These are phyloP conservation scores for Mormyrops boulengeri DNA, from an alignment of 2,797 vertebrate species.

Conservation along the genomic window DNA sequence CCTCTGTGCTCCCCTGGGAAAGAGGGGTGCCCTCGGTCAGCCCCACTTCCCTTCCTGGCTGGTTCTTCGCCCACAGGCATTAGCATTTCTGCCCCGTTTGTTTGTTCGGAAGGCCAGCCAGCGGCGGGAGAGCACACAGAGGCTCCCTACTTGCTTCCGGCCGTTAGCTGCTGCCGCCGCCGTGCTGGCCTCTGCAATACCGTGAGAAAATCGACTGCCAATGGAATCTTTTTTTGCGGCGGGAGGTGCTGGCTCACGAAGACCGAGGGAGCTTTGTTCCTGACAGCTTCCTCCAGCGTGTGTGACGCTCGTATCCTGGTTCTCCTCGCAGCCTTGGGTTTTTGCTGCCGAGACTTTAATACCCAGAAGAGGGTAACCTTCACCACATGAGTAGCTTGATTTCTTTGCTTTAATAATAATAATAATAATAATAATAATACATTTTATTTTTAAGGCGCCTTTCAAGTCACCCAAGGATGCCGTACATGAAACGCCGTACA, in stretches of 20 bases:
- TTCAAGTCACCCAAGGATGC: too few relatives aligned
- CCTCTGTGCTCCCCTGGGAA: background rate
- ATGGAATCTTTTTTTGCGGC: background rate
- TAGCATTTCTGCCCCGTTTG: background rate
- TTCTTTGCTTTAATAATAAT: background rate
- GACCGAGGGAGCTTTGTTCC: background rate
- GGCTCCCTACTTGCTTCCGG: background rate
- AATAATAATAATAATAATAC: too few relatives aligned
- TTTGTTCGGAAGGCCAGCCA: background rate
- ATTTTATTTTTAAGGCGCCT: too few relatives aligned
- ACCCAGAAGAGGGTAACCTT: background rate
- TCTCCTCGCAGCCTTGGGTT: background rate
- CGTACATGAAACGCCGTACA: too few relatives aligned
- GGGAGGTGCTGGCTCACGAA: background rate
- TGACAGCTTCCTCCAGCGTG: background rate
- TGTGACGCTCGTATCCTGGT: background rate
- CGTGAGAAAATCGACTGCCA: slow-evolving; percentile 7
- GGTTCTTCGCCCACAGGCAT: background rate
- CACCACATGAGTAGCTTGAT: background rate
- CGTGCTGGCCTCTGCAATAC: background rate
- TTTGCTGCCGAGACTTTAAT: background rate
- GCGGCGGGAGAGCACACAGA: background rate
- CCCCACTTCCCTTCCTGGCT: background rate
- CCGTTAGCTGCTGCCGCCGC: background rate
- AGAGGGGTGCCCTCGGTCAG: background rate